Conservation (phyloP, 2,888 invertebrate genomes). For the Ypsolopha sequella region DNA sequence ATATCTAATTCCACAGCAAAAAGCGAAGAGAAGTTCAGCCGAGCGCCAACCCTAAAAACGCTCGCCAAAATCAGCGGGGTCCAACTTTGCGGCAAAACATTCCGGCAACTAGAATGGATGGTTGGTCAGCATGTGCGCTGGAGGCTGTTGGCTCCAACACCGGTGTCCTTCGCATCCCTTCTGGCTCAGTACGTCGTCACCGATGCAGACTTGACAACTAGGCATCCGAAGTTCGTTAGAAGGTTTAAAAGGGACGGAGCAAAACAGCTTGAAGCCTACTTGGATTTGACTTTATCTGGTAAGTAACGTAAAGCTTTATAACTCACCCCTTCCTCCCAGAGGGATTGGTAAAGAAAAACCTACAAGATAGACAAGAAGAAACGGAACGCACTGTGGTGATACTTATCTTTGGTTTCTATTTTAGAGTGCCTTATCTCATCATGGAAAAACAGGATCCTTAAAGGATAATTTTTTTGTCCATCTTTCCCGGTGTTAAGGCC, state of each 20-base stretch:
- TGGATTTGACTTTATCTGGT: conserved; percentile 58
- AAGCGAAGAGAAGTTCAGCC: conserved; percentile 54
- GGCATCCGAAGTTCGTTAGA: conserved; percentile 51
- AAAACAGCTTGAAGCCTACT: conserved; percentile 41
- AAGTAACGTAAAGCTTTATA: conserved; percentile 14
- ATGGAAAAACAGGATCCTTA: too few relatives aligned
- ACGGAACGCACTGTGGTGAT: too few relatives aligned
- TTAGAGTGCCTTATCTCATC: too few relatives aligned
- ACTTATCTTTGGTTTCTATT: too few relatives aligned
- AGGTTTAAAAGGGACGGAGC: conserved; percentile 49
- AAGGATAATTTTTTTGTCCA: too few relatives aligned
- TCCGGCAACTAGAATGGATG: conserved; percentile 61
- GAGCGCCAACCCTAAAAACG: conserved; percentile 47
- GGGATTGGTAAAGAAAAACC: too few relatives aligned
- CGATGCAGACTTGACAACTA: conserved; percentile 43
- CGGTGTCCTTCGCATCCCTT: conserved; percentile 48
- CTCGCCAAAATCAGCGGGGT: conserved; percentile 44
- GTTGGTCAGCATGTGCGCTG: conserved; percentile 56
- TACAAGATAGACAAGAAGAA: too few relatives aligned
- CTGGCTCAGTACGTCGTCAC: conserved; percentile 50
- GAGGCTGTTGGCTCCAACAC: conserved; percentile 50
- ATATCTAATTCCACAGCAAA: conserved; percentile 32
- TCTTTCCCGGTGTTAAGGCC: too few relatives aligned
- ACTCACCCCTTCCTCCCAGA: too few relatives aligned
- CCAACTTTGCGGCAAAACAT: conserved; percentile 49